These are phyloP conservation scores for Caenorhabditis sp. DNA, from an alignment of 2,888 invertebrate species.

Conservation along the genomic window DNA sequence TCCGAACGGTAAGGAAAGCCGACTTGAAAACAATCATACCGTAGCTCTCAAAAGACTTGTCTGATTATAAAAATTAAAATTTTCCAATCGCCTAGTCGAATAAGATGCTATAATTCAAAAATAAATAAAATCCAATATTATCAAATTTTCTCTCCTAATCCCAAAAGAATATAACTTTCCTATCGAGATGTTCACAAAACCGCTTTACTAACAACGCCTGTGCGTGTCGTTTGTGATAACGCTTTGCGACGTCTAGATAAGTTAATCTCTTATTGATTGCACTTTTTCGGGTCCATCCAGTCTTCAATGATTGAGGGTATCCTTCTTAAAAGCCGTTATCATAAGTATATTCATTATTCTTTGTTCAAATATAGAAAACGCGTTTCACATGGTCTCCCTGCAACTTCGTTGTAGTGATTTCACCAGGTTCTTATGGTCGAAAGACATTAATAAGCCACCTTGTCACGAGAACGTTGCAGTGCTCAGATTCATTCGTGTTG, in stretches of 20 bases:
- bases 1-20: not conserved
- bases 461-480: slow-evolving; percentile 12
- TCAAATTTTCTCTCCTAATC: not conserved
- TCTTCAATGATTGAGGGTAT: not conserved
- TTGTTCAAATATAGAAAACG: slow-evolving; percentile 45
- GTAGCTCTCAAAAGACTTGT: not conserved
- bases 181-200: not conserved
- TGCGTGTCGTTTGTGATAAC: not conserved
- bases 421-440: slow-evolving; percentile 44
- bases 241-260: not conserved
- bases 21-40: not conserved
- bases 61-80: not conserved
- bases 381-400: slow-evolving; percentile 44
- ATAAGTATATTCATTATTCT: slow-evolving; percentile 8
- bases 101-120: not conserved
- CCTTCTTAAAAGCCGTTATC: not conserved
- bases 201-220: not conserved
- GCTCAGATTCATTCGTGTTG: slow-evolving; percentile 37
- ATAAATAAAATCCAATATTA: too few species aligned
- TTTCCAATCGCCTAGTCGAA: not conserved
- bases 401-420: slow-evolving; percentile 38
- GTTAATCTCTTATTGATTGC: not conserved
- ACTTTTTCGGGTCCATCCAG: not conserved
- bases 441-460: not conserved
- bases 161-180: not conserved